Conservation (phyloP, 2,113 vertebrate species). For the Oxygymnocypris stewartii region DNA sequence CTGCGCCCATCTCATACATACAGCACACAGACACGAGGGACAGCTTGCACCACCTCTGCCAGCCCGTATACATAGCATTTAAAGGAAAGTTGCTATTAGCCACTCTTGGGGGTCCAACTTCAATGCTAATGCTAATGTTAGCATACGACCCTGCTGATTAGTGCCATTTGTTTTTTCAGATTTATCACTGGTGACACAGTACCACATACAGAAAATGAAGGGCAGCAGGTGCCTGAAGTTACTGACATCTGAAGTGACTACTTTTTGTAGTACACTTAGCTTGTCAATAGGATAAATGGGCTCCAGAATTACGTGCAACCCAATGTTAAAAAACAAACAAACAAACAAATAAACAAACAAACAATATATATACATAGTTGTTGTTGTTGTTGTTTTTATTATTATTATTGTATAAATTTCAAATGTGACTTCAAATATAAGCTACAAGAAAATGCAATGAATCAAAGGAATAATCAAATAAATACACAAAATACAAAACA, state of each 20-base stretch:
- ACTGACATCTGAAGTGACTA: not conserved
- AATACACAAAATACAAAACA: too few relatives aligned
- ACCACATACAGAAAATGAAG: conserved; percentile 6
- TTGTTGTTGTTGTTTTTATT: too few relatives aligned
- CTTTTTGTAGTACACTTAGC: not conserved
- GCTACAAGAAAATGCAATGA: too few relatives aligned
- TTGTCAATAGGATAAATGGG: not conserved
- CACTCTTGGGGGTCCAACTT: not conserved
- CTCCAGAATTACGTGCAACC: not conserved
- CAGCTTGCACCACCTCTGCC: not conserved
- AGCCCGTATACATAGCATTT: conserved; percentile 1
- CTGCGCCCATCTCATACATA: conserved; percentile 40
- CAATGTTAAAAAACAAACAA: too few relatives aligned
- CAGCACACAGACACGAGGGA: conserved; percentile 32
- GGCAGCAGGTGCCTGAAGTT: not conserved
- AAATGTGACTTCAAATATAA: too few relatives aligned
- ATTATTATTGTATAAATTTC: too few relatives aligned
- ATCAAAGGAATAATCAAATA: too few relatives aligned
- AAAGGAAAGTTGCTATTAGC: not conserved
- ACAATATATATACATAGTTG: too few relatives aligned
- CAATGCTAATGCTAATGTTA: conserved; percentile 36
- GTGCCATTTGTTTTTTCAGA: conserved; percentile 42
- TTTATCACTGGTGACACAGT: conserved; percentile 8
- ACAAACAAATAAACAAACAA: too few relatives aligned
- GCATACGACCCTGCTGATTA: conserved; percentile 36